phyloP scores from a whole-genome alignment of 2,888 invertebrate genomes.

The Elysia crispata region DNA sequence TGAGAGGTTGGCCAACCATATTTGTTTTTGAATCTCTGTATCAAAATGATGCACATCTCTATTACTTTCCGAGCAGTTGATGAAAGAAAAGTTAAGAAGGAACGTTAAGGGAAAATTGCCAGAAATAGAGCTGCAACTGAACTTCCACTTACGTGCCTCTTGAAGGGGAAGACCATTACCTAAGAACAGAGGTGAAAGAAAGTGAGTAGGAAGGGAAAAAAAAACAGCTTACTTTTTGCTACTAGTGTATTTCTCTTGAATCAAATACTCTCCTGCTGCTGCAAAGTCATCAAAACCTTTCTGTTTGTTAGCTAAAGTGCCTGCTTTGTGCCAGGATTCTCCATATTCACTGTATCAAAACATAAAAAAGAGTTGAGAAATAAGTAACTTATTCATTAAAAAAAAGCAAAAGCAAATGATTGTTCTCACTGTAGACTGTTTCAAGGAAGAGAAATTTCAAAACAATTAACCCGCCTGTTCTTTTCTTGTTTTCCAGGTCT shows the following conservation, averaged over 20 bases:
- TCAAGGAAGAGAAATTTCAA: no score
- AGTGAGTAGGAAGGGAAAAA: not conserved
- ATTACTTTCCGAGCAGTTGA: no score
- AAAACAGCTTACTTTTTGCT: constrained; percentile 82
- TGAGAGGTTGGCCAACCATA: no score
- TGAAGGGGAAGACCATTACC: not conserved
- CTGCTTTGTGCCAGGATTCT: constrained; percentile 95
- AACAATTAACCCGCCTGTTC: no score
- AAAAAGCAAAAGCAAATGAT: not conserved
- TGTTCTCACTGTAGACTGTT: no score
- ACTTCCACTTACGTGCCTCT: no score
- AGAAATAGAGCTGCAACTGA: no score
- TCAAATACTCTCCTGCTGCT: constrained; percentile 91
- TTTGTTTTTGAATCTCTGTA: no score
- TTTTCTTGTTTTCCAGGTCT: no score
- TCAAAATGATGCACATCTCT: no score
- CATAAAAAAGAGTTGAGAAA: not conserved
- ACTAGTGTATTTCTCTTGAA: constrained; percentile 87
- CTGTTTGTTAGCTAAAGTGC: constrained; percentile 93
- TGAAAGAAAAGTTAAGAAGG: no score
- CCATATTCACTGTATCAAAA: constrained; percentile 89
- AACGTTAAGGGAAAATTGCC: no score
- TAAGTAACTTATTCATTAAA: not conserved
- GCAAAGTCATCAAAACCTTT: constrained; percentile 98
- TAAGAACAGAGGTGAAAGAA: not conserved